phyloP scores from a whole-genome alignment of 2,888 invertebrate genomes.

The Andrena bicolor region DNA sequence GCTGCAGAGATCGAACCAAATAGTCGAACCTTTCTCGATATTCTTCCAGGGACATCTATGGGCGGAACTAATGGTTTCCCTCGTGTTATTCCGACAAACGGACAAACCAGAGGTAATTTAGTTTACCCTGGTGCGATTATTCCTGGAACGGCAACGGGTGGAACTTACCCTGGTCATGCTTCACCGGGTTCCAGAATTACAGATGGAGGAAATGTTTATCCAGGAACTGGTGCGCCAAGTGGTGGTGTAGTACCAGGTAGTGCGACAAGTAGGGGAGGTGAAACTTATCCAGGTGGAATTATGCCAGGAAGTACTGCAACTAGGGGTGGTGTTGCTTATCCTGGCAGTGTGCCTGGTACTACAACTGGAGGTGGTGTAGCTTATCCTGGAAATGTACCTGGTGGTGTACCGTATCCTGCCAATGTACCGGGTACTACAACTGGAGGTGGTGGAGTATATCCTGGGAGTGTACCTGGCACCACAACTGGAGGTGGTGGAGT shows the following conservation, averaged over 20 bases:
- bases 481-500: conserved; percentile 32
- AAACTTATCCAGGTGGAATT: conserved; percentile 42
- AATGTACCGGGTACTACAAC: neutral
- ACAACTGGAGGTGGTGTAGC: conserved; percentile 40
- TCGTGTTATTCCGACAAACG: neutral
- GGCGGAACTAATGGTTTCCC: conserved; percentile 31
- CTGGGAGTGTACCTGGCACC: conserved; percentile 52
- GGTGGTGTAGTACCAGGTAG: conserved; percentile 37
- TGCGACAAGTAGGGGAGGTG: conserved; percentile 24
- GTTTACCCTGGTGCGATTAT: conserved; percentile 3
- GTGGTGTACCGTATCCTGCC: neutral
- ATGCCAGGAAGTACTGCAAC: conserved; percentile 23
- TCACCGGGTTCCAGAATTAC: neutral
- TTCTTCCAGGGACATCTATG: conserved; percentile 22
- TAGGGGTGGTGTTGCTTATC: conserved; percentile 28
- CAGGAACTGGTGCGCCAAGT: conserved; percentile 20
- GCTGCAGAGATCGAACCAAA: conserved; percentile 30
- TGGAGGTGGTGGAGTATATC: conserved; percentile 24
- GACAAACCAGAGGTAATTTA: conserved; percentile 6
- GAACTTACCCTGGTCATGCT: conserved; percentile 34
- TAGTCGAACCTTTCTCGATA: conserved; percentile 51
- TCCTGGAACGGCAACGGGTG: conserved; percentile 19
- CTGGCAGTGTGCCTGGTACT: conserved; percentile 35
- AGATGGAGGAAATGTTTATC: conserved; percentile 25
- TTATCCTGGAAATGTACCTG: conserved; percentile 53